Evolutionary conservation across 2,888 invertebrate species (phyloP), one percentile per base, ranked within the genome.

Genomic region (Lymantria dispar): DNA sequence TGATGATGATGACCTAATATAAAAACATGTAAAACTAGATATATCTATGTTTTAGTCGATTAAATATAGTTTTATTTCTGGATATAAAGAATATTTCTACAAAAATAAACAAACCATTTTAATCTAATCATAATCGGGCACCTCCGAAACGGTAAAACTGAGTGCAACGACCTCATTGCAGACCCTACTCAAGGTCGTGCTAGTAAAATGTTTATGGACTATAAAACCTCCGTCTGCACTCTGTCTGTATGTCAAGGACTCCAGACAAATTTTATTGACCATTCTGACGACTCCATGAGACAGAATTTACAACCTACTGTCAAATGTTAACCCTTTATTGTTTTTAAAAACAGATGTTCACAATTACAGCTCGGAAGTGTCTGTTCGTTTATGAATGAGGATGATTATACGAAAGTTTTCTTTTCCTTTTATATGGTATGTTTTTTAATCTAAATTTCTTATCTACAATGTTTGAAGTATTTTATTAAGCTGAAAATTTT

Each of bases 161-260:
- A 77, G 90, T 90, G 88, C 90, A 91, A 83, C 84, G 87, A 87
- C 87, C 90, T 83, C 84, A 80, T 77, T 88, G 88, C 87, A 90
- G 84, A 87, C 89, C 88, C 87, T 83, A 85, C 76, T 65, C 88
- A 89, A 90, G 91, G 90, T 85, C 85, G 87, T 56, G 87, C 87
- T 89, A 90, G 90, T 90, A 90, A 90, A 91, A 89, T 89, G 88
- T 91, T 90, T 90, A 91, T 91, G 84, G 88, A 75, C 89, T 87
- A 90, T 91, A 91, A 91, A 76, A 90, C 83, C 83, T 80, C 74
- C 85, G 87, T 85, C 86, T 86, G 82, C 80, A 83, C 76, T 79
- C 83, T 86, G 89, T 88, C 87, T 88, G 81, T 88, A 72, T 90
- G 91, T 90, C 91, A 91, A 90, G 91, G 89, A 81, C 87, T 81